phyloP scores from a whole-genome alignment of 2,113 vertebrate species.

The Poicephalus gulielmi region DNA sequence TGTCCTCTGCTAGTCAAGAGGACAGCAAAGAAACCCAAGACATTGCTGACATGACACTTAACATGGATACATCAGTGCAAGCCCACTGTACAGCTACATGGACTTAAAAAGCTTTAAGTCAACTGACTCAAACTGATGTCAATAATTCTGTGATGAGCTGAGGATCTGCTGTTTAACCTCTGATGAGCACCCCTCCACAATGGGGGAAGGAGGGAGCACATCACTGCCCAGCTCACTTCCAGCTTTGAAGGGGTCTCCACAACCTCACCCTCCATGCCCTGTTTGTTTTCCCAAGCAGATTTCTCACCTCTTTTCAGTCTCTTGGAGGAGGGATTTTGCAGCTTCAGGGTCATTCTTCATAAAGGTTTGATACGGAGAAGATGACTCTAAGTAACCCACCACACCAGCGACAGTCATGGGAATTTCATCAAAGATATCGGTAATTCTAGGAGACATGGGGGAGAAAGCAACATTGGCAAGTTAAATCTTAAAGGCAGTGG shows the following conservation, averaged over 20 bases:
- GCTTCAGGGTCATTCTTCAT: constrained; percentile 65
- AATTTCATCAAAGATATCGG: constrained; percentile 56
- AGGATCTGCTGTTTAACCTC: neutral
- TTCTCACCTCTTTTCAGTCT: constrained; percentile 77
- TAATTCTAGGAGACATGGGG: constrained; percentile 59
- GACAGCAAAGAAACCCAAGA: neutral
- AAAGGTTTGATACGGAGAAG: constrained; percentile 77
- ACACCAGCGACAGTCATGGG: constrained; percentile 68
- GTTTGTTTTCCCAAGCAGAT: neutral
- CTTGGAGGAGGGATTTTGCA: constrained; percentile 71
- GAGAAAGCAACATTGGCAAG: neutral
- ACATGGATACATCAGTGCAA: neutral
- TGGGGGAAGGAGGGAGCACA: neutral
- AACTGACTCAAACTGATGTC: neutral
- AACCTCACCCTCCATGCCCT: neutral
- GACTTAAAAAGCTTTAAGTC: neutral
- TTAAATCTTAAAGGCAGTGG: neutral
- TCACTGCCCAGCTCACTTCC: neutral
- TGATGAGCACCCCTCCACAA: neutral
- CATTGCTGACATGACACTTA: neutral
- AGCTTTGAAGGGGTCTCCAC: neutral
- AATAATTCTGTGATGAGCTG: neutral
- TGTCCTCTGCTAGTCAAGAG: neutral
- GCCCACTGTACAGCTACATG: neutral
- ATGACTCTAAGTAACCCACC: constrained; percentile 79